Percentiles rank a stretch among this genome's conserved stretches.
Conservation (phyloP, 1,140 invertebrate species). For the Mylabris phalerata region DNA sequence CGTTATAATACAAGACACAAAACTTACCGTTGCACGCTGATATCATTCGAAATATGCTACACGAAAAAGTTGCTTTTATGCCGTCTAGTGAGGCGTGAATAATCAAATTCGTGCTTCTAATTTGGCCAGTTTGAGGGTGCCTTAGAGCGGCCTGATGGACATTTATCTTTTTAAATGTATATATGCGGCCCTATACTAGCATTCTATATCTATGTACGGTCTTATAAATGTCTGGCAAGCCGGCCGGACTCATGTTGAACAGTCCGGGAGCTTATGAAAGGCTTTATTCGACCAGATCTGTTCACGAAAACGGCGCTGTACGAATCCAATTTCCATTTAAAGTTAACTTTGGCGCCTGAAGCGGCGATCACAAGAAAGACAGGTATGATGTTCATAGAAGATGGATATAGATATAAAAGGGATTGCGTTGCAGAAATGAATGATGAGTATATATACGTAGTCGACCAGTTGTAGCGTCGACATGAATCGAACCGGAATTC, state of each 20-base stretch:
- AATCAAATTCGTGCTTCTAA: no score
- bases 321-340: slow-evolving; percentile 31
- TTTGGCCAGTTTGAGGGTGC: no score
- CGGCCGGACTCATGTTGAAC: background rate
- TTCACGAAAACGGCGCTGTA: slow-evolving; percentile 15
- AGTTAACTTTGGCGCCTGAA: slow-evolving; percentile 23
- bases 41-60: no score
- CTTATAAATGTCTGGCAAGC: no score
- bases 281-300: slow-evolving; percentile 15
- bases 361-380: slow-evolving; percentile 15
- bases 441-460: slow-evolving; percentile 26
- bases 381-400: slow-evolving; percentile 9
- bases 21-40: no score
- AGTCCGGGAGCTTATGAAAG: slow-evolving; percentile 15
- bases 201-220: no score
- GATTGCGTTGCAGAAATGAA: slow-evolving; percentile 28
- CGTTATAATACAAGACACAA: no score
- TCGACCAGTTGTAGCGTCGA: slow-evolving; percentile 6
- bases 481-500: no score
- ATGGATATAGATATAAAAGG: slow-evolving; percentile 25
- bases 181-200: background rate
- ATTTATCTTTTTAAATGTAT: no score
- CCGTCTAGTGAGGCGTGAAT: no score
- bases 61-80: no score
- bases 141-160: no score